Evolutionary conservation across 2,113 vertebrate species (phyloP).

Genomic region (rat (Rattus norvegicus)): DNA sequence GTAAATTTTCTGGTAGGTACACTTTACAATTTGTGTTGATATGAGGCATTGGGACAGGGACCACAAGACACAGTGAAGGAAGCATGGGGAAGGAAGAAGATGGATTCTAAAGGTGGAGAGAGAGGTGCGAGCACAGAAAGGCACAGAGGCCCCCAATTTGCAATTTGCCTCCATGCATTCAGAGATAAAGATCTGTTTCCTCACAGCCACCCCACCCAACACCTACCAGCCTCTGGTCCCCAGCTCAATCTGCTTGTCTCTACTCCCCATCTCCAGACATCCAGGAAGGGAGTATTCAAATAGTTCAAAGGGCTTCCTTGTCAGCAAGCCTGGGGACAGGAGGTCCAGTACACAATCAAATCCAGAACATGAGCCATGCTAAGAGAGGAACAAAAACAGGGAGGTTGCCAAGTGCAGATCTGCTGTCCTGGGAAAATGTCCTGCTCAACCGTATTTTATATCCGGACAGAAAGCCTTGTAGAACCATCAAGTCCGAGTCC

Average conservation of each 20-base stretch:
- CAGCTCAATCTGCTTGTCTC: background rate
- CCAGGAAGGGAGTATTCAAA: background rate
- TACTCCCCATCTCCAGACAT: rapidly evolving
- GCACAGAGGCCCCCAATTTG: background rate
- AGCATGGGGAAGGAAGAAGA: background rate
- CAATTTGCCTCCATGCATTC: background rate
- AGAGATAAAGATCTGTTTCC: background rate
- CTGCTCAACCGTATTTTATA: background rate
- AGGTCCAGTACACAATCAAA: background rate
- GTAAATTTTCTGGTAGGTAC: no score
- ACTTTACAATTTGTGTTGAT: background rate
- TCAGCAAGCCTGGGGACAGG: background rate
- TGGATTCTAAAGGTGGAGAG: background rate
- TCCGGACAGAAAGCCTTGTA: background rate
- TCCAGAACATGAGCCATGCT: background rate
- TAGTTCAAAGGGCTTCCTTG: background rate
- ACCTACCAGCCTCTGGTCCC: background rate
- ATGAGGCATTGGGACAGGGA: background rate
- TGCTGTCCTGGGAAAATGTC: background rate
- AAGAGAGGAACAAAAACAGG: background rate
- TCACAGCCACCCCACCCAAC: background rate
- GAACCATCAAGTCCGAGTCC: background rate
- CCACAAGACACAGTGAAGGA: background rate
- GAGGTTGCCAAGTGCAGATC: background rate
- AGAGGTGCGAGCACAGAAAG: background rate